Base-by-base conservation (phyloP, 30 jellyfish, hydroid and myxozoan genomes). In the Turritopsis dohrnii region DNA sequence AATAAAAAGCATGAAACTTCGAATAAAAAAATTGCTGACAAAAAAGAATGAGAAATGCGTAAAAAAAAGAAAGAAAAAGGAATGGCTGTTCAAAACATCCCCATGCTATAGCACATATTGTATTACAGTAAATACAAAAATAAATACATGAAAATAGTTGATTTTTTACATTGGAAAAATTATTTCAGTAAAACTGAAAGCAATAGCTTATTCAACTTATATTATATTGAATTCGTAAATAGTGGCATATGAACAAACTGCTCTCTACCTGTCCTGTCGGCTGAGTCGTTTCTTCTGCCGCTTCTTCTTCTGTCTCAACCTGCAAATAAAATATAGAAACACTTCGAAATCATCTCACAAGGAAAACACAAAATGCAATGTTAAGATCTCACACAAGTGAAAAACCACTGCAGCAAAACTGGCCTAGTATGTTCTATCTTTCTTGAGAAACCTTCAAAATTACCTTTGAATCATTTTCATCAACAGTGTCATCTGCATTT, bases 221-320 rank as follows among this genome's bases (percentile, higher is more conserved):
- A n/a, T n/a, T n/a, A n/a, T n/a, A n/a, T n/a, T n/a, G n/a, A n/a
- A n/a, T n/a, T n/a, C n/a, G n/a, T n/a, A n/a, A n/a, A n/a, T n/a
- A n/a, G n/a, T n/a, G n/a, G n/a, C n/a, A 74, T 3, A 27, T 17
- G 29, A 28, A 28, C 22, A 52, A 76, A 9, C 27, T n/a, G n/a
- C n/a, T n/a, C n/a, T n/a, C 8, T 80, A 80, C 87, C 53, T 80
- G 54, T 80, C 87, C 87, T 31, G 87, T 80, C 17, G 87, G 87
- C n/a, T 81, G 88, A 21, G 96, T 74, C 17, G 85, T 88, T 41
- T 90, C 96, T 54, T 82, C 95, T 52, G 60, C 60, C 5, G 60
- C 60, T 41, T 41, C 60, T 41, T 41, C 60, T 13, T 85, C 96
- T 26, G 96, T 82, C 53, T 90, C 96, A 29, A 89, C 96, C 96